Base-by-base conservation (phyloP, 2,113 vertebrate species). In the Prolemur simus region DNA sequence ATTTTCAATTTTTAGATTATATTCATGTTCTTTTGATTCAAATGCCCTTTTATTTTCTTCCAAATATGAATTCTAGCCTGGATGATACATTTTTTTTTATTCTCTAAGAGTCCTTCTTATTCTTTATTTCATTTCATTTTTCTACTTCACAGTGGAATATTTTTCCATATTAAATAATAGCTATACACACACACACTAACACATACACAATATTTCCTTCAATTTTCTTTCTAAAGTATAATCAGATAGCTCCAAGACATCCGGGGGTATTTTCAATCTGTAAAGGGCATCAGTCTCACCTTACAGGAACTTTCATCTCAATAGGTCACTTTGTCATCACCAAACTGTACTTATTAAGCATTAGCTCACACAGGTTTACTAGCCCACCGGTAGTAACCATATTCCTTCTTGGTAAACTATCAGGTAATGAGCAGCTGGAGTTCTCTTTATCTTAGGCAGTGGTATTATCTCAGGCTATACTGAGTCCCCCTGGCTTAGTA, bases 391-490 rank as follows among this genome's bases (percentile, higher is more conserved):
- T 60, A 3, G 10, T 60, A 73, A 45, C 45, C 73, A 89, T 20
- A 56, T 82, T 5, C 32, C 13, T 90, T 78, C 83, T 54, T n/a
- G 5, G 18, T 63, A 85, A 96, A n/a, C 56, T 87, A n/a, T 37
- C 2, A 6, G 10, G 15, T 92, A 91, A 76, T 92, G 12, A 47
- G n/a, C 68, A 97, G n/a, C 81, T 49, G 0, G 69, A 91, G 18
- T 94, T 94, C 97, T 94, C 52, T 94, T 96, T 96, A 74, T 52
- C 56, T 97, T 93, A 96, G 42, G 14, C 34, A 96, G 32, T 4
- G 2, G 60, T 52, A 96, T 95, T 86, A 77, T 92, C 78, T 89
- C 34, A 88, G 15, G n/a, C 29, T 81, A 68, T n/a, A 85, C 6
- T 63, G 8, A 93, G 89, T 39, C 66, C 23, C 92, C 56, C 1